A percentile compares a stretch with the other conserved stretches of the same genome.
These are phyloP conservation scores for Andricus grossulariae DNA, from an alignment of 1,140 invertebrate species.

Conservation along the genomic window DNA sequence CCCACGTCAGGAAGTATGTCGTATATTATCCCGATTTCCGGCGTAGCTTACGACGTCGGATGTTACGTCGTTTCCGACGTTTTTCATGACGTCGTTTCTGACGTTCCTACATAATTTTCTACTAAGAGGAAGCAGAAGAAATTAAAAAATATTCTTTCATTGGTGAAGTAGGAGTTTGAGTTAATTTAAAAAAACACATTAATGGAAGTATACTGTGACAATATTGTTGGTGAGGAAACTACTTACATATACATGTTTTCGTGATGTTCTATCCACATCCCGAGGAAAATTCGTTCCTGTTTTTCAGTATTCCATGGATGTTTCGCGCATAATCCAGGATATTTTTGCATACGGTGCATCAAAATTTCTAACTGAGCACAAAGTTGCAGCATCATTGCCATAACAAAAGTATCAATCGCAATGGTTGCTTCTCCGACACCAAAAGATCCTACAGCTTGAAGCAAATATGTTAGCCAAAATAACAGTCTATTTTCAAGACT, in stretches of 20 bases:
- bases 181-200: no score
- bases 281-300: background rate
- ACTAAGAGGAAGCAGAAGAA: no score
- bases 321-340: background rate
- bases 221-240: background rate
- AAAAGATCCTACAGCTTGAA: background rate
- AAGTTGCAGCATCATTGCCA: background rate
- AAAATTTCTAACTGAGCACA: constrained; percentile 13
- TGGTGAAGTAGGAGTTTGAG: no score
- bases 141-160: no score
- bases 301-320: background rate
- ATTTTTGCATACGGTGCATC: background rate
- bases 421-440: background rate
- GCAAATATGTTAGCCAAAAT: constrained; percentile 3
- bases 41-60: no score
- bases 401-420: background rate
- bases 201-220: no score
- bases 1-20: no score
- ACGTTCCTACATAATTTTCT: no score
- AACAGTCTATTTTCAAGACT: background rate
- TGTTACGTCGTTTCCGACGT: no score
- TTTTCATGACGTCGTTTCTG: no score
- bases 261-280: background rate
- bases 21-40: no score
- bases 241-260: background rate